Evolutionary conservation across 2,113 vertebrate species (phyloP).

Genomic region (Heterochromis multidens): DNA sequence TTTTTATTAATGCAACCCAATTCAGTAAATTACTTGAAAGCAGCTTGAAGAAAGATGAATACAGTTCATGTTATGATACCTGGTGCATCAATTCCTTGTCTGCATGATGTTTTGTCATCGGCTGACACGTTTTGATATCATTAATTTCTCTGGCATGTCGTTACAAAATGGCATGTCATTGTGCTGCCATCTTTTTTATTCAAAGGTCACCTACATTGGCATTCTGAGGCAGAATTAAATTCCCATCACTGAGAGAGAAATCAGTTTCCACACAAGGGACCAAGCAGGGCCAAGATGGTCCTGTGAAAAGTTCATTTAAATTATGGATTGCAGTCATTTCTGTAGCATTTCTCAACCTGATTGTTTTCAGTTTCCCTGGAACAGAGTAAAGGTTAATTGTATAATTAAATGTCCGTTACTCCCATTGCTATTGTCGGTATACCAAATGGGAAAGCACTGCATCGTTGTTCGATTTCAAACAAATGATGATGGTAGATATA

Average conservation of each 20-base stretch:
- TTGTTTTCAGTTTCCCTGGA: slow-evolving; percentile 35
- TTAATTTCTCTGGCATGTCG: neutral
- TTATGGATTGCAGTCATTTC: slow-evolving; percentile 45
- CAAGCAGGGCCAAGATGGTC: neutral
- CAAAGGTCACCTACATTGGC: slow-evolving; percentile 53
- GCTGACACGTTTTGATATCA: neutral
- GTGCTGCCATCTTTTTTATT: slow-evolving; percentile 19
- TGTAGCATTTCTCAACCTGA: slow-evolving; percentile 37
- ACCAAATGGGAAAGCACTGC: neutral
- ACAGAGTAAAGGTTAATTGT: slow-evolving; percentile 62
- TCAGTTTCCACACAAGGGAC: slow-evolving; percentile 21
- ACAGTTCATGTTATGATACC: neutral
- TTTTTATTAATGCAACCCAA: neutral
- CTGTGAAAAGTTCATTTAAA: slow-evolving; percentile 45
- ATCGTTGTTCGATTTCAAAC: neutral
- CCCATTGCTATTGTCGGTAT: slow-evolving; percentile 13
- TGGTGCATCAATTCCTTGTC: neutral
- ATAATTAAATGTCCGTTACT: slow-evolving; percentile 41
- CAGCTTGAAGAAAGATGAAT: neutral
- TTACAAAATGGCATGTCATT: slow-evolving; percentile 9
- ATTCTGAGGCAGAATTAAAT: slow-evolving; percentile 45
- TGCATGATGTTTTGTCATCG: neutral
- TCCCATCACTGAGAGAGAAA: slow-evolving; percentile 35
- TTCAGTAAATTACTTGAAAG: neutral
- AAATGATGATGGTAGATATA: neutral